Percentiles rank a stretch among this genome's conserved stretches.
Evolutionary conservation across 2,888 invertebrate genomes (phyloP).

Genomic region (Noctua comes): DNA sequence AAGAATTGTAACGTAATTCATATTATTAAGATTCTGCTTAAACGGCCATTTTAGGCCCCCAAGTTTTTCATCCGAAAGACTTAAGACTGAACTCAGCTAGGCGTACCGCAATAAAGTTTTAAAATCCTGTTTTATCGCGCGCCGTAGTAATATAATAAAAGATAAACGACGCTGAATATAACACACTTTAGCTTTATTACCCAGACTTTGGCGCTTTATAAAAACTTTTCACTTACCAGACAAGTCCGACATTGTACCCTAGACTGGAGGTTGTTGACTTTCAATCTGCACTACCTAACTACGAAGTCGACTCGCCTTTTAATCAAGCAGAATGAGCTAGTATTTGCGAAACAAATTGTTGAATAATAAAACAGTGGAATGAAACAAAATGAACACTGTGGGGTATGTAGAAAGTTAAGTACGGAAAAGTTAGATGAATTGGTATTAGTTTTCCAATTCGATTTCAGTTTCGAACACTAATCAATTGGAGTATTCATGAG

Average conservation of each 20-base stretch:
- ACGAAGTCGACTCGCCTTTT: constrained; percentile 46
- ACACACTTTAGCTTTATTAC: constrained; percentile 42
- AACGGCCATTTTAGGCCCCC: too few relatives aligned
- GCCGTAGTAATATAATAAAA: constrained; percentile 45
- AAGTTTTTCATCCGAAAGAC: constrained; percentile 21
- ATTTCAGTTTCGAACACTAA: constrained; percentile 15
- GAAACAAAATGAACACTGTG: constrained; percentile 27
- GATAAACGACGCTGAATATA: constrained; percentile 37
- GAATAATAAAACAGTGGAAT: constrained; percentile 43
- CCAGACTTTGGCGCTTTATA: constrained; percentile 38
- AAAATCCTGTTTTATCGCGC: constrained; percentile 40
- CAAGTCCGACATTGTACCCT: constrained; percentile 42
- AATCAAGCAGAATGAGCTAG: constrained; percentile 59
- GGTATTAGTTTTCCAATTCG: constrained; percentile 24
- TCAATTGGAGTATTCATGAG: constrained; percentile 7
- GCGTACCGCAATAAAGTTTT: constrained; percentile 28
- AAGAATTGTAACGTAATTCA: too few relatives aligned
- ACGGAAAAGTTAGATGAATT: constrained; percentile 19
- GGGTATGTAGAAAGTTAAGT: constrained; percentile 6
- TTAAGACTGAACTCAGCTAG: constrained; percentile 13
- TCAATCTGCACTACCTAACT: constrained; percentile 71
- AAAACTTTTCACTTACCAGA: constrained; percentile 54
- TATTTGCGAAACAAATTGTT: constrained; percentile 49
- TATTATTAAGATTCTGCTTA: too few relatives aligned
- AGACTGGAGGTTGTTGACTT: constrained; percentile 73